phyloP scores from a whole-genome alignment of 2,888 invertebrate species.

The Drosophila infuscata region DNA sequence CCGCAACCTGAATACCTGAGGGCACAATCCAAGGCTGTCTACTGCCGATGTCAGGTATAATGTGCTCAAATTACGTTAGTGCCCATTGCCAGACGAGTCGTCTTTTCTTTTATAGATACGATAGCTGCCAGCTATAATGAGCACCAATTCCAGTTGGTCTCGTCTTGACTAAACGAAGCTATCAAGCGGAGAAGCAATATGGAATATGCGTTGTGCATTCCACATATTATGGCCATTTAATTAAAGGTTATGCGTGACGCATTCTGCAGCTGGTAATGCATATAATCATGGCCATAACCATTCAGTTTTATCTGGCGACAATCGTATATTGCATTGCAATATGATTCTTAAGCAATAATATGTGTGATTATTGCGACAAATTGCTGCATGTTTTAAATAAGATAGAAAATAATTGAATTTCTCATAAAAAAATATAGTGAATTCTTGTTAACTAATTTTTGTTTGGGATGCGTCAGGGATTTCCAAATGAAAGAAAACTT shows the following conservation, averaged over 20 bases:
- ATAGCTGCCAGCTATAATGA: slow-evolving; percentile 34
- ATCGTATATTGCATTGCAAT: slow-evolving; percentile 42
- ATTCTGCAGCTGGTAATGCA: slow-evolving; percentile 16
- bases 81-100: slow-evolving; percentile 8
- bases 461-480: background rate
- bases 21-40: slow-evolving; percentile 8
- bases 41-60: slow-evolving; percentile 6
- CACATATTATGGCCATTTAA: slow-evolving; percentile 35
- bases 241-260: slow-evolving; percentile 41
- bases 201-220: slow-evolving; percentile 9
- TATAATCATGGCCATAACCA: slow-evolving; percentile 35
- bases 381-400: slow-evolving; percentile 1
- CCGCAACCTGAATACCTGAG: slow-evolving; percentile 19
- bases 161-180: slow-evolving; percentile 22
- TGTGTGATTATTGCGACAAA: slow-evolving; percentile 22
- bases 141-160: slow-evolving; percentile 36
- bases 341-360: slow-evolving; percentile 19
- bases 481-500: background rate
- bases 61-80: slow-evolving; percentile 29
- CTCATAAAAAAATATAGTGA: background rate
- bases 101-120: slow-evolving; percentile 11
- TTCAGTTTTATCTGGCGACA: slow-evolving; percentile 33
- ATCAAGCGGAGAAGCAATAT: slow-evolving; percentile 7
- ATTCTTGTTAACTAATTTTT: background rate
- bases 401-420: background rate